Evolutionary conservation across 2,888 invertebrate species (phyloP), one percentile per base, ranked within the genome.

Genomic region (Mythimna vitellina): DNA sequence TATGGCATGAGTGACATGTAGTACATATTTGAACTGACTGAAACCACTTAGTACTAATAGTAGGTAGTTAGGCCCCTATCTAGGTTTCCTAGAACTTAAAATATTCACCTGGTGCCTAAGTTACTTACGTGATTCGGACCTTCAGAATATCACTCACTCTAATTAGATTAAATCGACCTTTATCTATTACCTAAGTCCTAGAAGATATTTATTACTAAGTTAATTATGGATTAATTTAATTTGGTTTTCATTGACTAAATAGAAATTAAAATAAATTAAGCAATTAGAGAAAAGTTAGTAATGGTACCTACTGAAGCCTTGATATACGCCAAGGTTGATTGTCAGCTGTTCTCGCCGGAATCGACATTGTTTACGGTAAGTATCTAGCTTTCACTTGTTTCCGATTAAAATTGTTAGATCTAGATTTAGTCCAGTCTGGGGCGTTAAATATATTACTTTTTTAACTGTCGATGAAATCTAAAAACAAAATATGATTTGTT

Each of bases 331-430:
- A 82, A 81, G 81, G 81, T 73, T 38, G 60, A 62, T 51, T 51
- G 54, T 66, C 56, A 51, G 56, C 56, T 65, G 53, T 60, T 74
- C 14, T 57, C 71, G 56, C n/a, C 61, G 51, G 57, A 66, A 42
- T 65, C n/a, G 46, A 46, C 63, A 42, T 76, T 75, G 70, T 75
- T 72, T 62, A 68, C 61, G 8, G 65, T 35, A 58, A 10, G 65
- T 35, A 58, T 38, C 7, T 63, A 70, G 63, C 83, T 82, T 83
- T 82, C 82, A 70, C 75, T 78, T 32, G 56, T 76, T 76, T 77
- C 62, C 73, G 74, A 79, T 66, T 22, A 62, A 51, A 51, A 51
- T 57, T 14, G 20, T 17, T 49, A 42, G 25, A 63, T 17, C 42
- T 46, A 42, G 42, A 54, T 38, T 56, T 35, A 35, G 35, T 35